These are phyloP conservation scores for Neotragus pygmaeus DNA, from an alignment of 2,113 vertebrate species.

Conservation along the genomic window DNA sequence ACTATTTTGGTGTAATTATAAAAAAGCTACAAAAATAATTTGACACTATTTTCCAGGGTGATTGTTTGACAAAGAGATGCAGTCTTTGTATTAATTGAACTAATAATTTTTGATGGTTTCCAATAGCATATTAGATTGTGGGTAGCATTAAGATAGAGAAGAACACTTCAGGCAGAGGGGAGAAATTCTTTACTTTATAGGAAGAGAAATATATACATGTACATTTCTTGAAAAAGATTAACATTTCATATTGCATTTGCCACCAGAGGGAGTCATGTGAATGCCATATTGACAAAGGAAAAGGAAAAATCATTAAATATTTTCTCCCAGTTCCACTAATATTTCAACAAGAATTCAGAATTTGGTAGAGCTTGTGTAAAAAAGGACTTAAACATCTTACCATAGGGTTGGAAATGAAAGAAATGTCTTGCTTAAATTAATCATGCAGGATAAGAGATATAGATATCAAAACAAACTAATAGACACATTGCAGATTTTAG, in stretches of 20 bases:
- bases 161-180: background rate
- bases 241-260: conserved; percentile 57
- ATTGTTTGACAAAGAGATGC: background rate
- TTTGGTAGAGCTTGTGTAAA: background rate
- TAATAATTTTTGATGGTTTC: background rate
- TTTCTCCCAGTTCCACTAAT: background rate
- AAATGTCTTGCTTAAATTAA: background rate
- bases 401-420: background rate
- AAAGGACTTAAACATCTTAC: background rate
- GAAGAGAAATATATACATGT: background rate
- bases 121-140: background rate
- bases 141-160: background rate
- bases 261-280: conserved; percentile 82
- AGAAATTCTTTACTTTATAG: background rate
- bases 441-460: background rate
- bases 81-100: background rate
- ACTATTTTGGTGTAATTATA: background rate
- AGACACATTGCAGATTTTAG: conserved; percentile 35
- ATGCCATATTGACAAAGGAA: conserved; percentile 43
- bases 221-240: conserved; percentile 19
- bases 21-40: background rate
- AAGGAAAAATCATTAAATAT: background rate
- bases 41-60: background rate
- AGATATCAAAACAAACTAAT: conserved; percentile 32
- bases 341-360: conserved; percentile 19